Evolutionary conservation across 2,113 vertebrate species (phyloP), one percentile per base, ranked within the genome.

Genomic region (Cyprinodon tularosa): DNA sequence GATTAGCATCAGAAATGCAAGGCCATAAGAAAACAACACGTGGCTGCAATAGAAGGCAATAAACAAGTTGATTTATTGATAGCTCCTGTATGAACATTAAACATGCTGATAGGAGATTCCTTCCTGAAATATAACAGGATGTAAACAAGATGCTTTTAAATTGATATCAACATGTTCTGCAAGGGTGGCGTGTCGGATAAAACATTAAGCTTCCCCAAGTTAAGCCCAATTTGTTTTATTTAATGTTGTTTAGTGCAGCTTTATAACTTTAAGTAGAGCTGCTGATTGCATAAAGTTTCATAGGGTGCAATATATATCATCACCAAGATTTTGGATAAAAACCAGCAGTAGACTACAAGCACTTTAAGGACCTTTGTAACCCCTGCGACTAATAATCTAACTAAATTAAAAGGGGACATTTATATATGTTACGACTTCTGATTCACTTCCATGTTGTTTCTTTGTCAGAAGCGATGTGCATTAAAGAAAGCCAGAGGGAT

Each of bases 241-340:
- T 63, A 29, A 48, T 62, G 42, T 74, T 76, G 81, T 84, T 82
- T 84, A 62, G 36, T 78, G 71, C 63, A 53, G 71, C 50, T 60
- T 29, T 6, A 0, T 69, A 75, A 74, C 81, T 78, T 48, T 39
- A 37, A 81, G 68, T 47, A 37, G 36, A n/a, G 10, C 13, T 2
- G 38, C 50, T 71, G 78, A 82, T 70, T 62, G 72, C 63, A 42
- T 40, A 22, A 22, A 0, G 59, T 81, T 86, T 66, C 70, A 68
- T 84, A 83, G 82, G 66, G 62, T 4, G 70, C 48, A 68, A 66
- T 44, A 38, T 59, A 84, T 66, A 61, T 65, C 3, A 9, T 44
- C 62, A 29, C 75, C 47, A 60, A 57, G 37, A 48, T 44, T 62
- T 75, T 3, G 11, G 44, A 45, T 45, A 11, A 45, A 45, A 45